phyloP scores from a whole-genome alignment of 2,888 invertebrate genomes.

The Hipparchia sbordonii region DNA sequence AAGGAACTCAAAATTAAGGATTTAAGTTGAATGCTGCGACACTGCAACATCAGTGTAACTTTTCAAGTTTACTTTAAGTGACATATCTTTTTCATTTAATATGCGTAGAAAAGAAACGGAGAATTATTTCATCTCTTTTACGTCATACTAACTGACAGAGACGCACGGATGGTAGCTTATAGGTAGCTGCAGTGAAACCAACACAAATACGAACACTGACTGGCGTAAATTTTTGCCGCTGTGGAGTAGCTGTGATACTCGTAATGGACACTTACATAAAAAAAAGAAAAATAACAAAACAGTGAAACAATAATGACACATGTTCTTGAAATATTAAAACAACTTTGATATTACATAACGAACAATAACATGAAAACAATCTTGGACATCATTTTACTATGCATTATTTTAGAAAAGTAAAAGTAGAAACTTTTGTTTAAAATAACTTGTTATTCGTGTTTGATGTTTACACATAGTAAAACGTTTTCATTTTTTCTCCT shows the following conservation, averaged over 20 bases:
- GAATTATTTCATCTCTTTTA: too few species aligned
- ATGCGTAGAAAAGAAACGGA: too few species aligned
- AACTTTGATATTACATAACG: not conserved
- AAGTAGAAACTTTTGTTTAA: not conserved
- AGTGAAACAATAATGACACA: not conserved
- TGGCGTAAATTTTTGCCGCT: not conserved
- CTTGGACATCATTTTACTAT: not conserved
- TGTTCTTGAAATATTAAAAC: constrained; percentile 3
- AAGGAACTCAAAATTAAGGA: too few species aligned
- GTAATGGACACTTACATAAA: constrained; percentile 11
- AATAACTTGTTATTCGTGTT: not conserved
- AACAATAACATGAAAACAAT: not conserved
- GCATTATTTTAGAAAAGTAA: not conserved
- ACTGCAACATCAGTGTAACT: too few species aligned
- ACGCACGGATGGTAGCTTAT: too few species aligned
- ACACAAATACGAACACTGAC: too few species aligned
- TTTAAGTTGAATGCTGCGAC: too few species aligned
- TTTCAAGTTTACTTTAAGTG: too few species aligned
- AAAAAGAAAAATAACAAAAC: not conserved
- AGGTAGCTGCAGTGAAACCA: too few species aligned
- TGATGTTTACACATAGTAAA: not conserved
- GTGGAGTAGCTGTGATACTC: not conserved
- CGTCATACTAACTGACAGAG: too few species aligned
- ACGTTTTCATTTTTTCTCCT: not conserved
- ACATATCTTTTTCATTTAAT: too few species aligned